A percentile compares a stretch with the other conserved stretches of the same genome.
Evolutionary conservation across 1,140 invertebrate genomes (phyloP).

Genomic region (Hylaeus volcanicus): DNA sequence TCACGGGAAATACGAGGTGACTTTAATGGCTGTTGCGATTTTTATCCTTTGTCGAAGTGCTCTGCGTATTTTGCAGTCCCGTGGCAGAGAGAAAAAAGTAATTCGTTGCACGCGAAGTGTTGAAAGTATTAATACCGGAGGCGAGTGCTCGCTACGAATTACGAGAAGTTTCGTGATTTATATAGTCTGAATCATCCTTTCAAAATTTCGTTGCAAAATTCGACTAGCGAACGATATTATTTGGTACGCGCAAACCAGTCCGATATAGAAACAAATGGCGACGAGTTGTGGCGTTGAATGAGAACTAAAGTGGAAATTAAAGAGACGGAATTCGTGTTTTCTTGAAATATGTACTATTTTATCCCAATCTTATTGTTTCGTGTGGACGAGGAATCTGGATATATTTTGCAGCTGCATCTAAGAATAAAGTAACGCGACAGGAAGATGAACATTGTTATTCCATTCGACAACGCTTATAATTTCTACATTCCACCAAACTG

Average conservation of each 20-base stretch:
- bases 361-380: background rate
- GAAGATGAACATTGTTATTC: too few relatives aligned
- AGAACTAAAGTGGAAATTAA: background rate
- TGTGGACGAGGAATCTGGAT: background rate
- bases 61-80: slow-evolving; percentile 45
- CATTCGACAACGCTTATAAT: too few relatives aligned
- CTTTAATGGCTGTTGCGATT: slow-evolving; percentile 70
- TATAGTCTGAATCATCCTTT: slow-evolving; percentile 23
- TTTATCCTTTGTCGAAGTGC: slow-evolving; percentile 64
- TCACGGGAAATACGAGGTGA: slow-evolving; percentile 62
- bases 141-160: slow-evolving; percentile 14
- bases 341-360: too few relatives aligned
- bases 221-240: background rate
- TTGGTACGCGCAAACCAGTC: background rate
- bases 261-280: background rate
- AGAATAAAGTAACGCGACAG: too few relatives aligned
- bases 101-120: slow-evolving; percentile 51
- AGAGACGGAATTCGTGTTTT: too few relatives aligned
- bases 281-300: background rate
- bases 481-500: too few relatives aligned
- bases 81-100: slow-evolving; percentile 27
- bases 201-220: slow-evolving; percentile 8
- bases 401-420: too few relatives aligned
- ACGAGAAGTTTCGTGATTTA: slow-evolving; percentile 42
- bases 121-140: slow-evolving; percentile 46